Base-by-base conservation (phyloP, 2,888 invertebrate species). In the Drosophila tanythrix region DNA sequence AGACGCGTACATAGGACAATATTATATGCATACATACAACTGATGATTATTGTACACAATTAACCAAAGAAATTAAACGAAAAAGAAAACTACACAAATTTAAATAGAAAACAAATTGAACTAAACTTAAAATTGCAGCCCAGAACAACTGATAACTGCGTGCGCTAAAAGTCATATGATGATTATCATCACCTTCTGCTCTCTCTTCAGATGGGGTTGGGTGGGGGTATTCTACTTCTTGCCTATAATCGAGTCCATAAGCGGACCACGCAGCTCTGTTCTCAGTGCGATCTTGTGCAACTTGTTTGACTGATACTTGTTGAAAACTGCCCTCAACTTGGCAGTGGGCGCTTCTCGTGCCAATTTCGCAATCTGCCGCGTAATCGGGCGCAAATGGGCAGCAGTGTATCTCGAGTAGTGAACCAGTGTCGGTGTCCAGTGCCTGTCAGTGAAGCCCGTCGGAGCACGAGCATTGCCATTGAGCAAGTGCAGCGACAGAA, bases 361-460 rank as follows among this genome's bases (percentile, higher is more conserved):
- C 63, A 97, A 93, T 63, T 93, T 93, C 0, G 97, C 97, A 72
- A 98, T 94, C 78, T 95, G 94, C 53, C 94, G 93, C 25, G 97
- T 95, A 29, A 96, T 94, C 0, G 96, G 95, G 51, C 95, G 93
- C 53, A 99, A 94, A 61, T 97, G 95, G 2, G 95, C 93, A 25
- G 96, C 94, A 0, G 94, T 93, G 89, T 98, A 98, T 2, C 95
- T 95, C 11, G 98, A 96, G 92, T 98, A 97, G 92, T 96, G 95
- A 10, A 94, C 93, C 68, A 99, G 92, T 0, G 96, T 96, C 18
- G 95, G 94, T 1, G 95, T 96, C 98, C 98, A 98, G 46, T 95
- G 79, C 10, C 94, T 92, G 61, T 92, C 88, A 43, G 85, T 90
- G 57, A 92, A 85, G 10, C 92, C 92, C 7, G 76, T 83, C 29